These are phyloP conservation scores for Phaedon cochleariae DNA, from an alignment of 2,888 invertebrate genomes.

Conservation along the genomic window DNA sequence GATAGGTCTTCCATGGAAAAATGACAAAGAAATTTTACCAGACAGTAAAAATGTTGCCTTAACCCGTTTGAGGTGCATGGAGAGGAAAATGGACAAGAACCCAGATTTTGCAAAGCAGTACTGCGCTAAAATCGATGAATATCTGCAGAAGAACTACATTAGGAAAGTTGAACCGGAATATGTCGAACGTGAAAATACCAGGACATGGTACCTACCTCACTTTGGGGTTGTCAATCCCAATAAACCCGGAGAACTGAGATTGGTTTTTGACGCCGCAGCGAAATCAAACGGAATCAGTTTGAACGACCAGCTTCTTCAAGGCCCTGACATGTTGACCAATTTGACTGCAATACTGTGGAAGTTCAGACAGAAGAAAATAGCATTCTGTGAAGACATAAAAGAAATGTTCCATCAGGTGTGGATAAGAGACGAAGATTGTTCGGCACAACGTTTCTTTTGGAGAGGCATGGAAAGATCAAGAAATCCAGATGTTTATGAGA, in stretches of 20 bases:
- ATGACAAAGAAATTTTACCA: neutral
- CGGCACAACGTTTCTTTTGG: slow-evolving; percentile 3
- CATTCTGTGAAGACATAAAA: neutral
- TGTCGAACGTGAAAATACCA: neutral
- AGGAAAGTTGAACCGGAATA: neutral
- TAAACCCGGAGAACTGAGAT: neutral
- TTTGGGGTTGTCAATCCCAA: neutral
- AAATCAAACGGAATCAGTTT: neutral
- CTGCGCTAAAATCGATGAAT: neutral
- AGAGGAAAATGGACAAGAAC: neutral
- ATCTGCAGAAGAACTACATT: neutral
- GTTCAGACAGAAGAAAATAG: neutral
- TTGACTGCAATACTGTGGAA: neutral
- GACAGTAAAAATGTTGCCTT: neutral
- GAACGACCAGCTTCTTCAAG: neutral
- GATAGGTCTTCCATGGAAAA: neutral
- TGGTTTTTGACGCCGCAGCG: neutral
- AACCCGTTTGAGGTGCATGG: neutral
- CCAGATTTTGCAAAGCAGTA: neutral
- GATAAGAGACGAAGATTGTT: neutral
- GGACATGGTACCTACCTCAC: neutral
- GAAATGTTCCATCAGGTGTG: slow-evolving; percentile 1
- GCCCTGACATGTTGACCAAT: neutral
- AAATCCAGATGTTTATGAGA: neutral
- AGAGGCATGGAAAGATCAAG: neutral